A percentile compares a stretch with the other conserved stretches of the same genome.
Conservation (phyloP, 92 coral and sea anemone species). For the Plumapathes pennacea region DNA sequence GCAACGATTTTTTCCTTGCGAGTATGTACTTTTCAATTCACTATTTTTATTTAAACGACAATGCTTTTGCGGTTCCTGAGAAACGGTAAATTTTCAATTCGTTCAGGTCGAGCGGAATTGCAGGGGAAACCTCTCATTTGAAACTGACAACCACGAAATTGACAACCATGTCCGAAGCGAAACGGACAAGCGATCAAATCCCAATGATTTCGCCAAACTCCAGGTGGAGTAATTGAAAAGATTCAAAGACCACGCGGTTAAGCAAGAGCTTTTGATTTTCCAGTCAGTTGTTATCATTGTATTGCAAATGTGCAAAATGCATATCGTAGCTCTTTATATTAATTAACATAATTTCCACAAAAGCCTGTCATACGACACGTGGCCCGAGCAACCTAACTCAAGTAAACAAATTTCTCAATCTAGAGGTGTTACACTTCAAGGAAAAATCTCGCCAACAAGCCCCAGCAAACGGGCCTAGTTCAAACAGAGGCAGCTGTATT, state of each 20-base stretch:
- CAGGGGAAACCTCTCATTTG: too few relatives aligned
- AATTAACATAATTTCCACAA: conserved; percentile 84
- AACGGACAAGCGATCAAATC: background rate
- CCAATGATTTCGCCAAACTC: background rate
- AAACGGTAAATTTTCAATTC: too few relatives aligned
- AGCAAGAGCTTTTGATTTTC: conserved; percentile 38
- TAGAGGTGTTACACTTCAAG: conserved; percentile 43
- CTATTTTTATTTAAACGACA: too few relatives aligned
- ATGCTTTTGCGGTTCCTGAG: too few relatives aligned
- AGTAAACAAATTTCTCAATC: conserved; percentile 75
- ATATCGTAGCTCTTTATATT: conserved; percentile 55
- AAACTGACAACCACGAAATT: conserved; percentile 15
- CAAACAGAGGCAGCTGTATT: conserved; percentile 89
- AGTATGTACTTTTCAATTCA: too few relatives aligned
- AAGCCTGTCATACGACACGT: conserved; percentile 96
- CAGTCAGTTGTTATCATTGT: conserved; percentile 67
- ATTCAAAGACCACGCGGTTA: too few relatives aligned
- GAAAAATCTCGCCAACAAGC: conserved; percentile 43
- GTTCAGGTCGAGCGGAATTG: too few relatives aligned
- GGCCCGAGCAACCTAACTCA: conserved; percentile 55
- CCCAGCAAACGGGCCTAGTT: conserved; percentile 55
- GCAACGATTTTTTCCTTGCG: too few relatives aligned
- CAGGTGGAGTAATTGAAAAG: too few relatives aligned
- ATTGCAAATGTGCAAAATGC: conserved; percentile 72
- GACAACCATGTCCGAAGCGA: too few relatives aligned